Percentiles rank a stretch among this genome's conserved stretches.
phyloP scores from a whole-genome alignment of 2,113 vertebrate species.

The Pygoscelis adeliae region DNA sequence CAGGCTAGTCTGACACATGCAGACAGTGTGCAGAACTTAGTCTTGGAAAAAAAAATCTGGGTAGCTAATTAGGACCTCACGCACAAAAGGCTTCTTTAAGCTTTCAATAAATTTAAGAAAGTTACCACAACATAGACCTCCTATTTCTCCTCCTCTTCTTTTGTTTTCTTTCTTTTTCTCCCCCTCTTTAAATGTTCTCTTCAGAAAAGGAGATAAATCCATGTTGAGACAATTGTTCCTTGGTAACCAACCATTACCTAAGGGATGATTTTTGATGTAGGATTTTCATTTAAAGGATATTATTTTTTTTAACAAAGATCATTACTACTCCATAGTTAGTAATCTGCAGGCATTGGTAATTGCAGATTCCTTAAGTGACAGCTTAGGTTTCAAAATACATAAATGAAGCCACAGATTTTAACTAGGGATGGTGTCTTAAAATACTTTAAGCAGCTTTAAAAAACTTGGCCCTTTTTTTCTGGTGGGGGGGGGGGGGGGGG shows the following conservation, averaged over 20 bases:
- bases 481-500: no score
- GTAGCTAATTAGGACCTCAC: background rate
- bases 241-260: background rate
- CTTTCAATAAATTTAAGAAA: background rate
- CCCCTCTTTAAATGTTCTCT: background rate
- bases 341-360: background rate
- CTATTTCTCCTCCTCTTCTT: background rate
- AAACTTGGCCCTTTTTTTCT: background rate
- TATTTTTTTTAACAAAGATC: background rate
- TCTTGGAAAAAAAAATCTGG: background rate
- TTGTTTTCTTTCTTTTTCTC: background rate
- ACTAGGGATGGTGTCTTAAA: background rate
- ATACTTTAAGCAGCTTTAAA: background rate
- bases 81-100: background rate
- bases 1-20: background rate
- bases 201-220: background rate
- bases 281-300: background rate
- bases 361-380: conserved; percentile 1
- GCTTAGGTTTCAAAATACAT: conserved; percentile 11
- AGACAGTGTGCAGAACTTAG: background rate
- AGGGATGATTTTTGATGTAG: background rate
- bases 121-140: background rate
- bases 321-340: background rate
- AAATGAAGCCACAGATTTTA: background rate
- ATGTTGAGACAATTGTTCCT: accelerated